phyloP scores from a whole-genome alignment of 64 coral and sea anemone genomes.

The Montipora foliosa region DNA sequence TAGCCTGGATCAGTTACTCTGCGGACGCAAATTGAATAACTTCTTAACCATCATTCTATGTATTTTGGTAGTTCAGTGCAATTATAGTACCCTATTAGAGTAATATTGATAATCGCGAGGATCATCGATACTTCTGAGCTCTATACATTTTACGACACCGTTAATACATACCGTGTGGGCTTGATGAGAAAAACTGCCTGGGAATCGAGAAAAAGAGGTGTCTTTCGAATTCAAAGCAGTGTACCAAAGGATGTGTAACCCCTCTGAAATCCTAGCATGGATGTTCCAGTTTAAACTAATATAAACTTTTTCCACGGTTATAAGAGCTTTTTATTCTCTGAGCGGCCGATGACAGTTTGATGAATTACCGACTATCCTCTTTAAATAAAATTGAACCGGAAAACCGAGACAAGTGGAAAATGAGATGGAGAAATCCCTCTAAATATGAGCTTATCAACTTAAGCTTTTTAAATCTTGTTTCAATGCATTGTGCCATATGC shows the following conservation, averaged over 20 bases:
- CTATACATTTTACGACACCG: not conserved
- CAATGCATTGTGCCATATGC: not conserved
- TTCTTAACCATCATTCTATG: not conserved
- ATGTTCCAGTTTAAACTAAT: too few species aligned
- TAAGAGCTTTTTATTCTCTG: not conserved
- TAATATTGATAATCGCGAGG: not conserved
- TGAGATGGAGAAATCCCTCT: not conserved
- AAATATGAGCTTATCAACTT: not conserved
- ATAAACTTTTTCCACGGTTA: not conserved
- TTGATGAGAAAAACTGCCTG: not conserved
- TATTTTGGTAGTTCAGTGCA: not conserved
- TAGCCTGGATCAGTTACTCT: too few species aligned
- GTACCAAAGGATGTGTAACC: too few species aligned
- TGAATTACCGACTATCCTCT: not conserved
- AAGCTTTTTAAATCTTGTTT: conserved; percentile 6
- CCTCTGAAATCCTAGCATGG: too few species aligned
- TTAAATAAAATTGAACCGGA: not conserved
- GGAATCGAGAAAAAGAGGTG: not conserved
- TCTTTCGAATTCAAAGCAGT: too few species aligned
- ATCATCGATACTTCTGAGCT: not conserved
- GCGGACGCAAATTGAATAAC: too few species aligned
- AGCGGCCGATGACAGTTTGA: not conserved
- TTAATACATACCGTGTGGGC: not conserved
- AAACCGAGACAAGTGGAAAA: not conserved
- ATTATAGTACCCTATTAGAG: not conserved